Evolutionary conservation across 2,113 vertebrate genomes (phyloP).

Genomic region (Uropsilus gracilis): DNA sequence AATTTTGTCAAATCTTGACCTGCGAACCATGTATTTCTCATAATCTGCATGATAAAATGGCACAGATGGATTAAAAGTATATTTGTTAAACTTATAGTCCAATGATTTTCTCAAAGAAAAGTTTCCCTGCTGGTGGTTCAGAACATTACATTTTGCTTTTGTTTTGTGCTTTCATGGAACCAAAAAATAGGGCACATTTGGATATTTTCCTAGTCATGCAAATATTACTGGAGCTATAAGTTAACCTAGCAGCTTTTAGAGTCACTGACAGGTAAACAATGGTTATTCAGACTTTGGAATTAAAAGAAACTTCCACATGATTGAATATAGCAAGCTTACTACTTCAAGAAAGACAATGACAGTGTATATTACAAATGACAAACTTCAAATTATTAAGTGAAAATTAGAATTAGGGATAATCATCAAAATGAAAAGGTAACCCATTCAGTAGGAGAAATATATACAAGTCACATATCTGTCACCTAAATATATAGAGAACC

Average conservation of each 20-base stretch:
- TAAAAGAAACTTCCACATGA: neutral
- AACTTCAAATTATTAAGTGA: conserved; percentile 5
- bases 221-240: neutral
- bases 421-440: no score
- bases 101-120: conserved; percentile 8
- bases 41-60: neutral
- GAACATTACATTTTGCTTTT: neutral
- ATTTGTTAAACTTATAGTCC: neutral
- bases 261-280: neutral
- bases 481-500: no score
- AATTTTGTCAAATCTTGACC: neutral
- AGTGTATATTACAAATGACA: neutral
- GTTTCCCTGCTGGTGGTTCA: neutral
- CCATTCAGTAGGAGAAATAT: no score
- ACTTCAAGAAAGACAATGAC: neutral
- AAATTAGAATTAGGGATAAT: neutral
- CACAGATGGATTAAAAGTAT: neutral
- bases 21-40: neutral
- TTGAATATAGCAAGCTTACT: neutral
- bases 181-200: neutral
- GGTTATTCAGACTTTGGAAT: neutral
- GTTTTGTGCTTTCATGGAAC: neutral
- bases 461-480: no score
- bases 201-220: neutral
- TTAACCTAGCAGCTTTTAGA: neutral